Percentiles rank a stretch among this genome's conserved stretches.
Conservation (phyloP, 2,888 invertebrate genomes). For the Spilarctia lutea region DNA sequence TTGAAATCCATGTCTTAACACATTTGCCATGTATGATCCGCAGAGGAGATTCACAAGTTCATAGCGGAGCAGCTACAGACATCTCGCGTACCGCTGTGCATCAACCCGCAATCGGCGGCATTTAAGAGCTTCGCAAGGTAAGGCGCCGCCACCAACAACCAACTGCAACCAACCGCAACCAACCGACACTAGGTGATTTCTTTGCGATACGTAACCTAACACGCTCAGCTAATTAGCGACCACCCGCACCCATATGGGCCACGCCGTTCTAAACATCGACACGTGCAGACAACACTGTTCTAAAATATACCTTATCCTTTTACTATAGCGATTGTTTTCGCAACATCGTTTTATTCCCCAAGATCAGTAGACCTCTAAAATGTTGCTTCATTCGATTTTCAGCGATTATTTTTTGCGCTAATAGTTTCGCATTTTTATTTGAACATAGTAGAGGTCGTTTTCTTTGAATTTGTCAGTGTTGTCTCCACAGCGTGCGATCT, state of each 20-base stretch:
- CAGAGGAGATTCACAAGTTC: constrained; percentile 99
- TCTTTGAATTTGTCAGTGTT: constrained; percentile 60
- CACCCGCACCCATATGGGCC: constrained; percentile 81
- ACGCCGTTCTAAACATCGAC: constrained; percentile 53
- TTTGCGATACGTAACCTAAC: constrained; percentile 83
- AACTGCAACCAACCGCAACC: constrained; percentile 79
- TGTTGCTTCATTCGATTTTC: constrained; percentile 32
- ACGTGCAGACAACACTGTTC: constrained; percentile 60
- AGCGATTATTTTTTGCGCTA: constrained; percentile 29
- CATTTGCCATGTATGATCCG: constrained; percentile 37
- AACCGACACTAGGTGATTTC: constrained; percentile 86
- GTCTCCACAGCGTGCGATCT: constrained; percentile 66
- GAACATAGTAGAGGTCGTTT: constrained; percentile 22
- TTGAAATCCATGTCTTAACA: constrained; percentile 1
- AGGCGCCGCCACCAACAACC: constrained; percentile 83
- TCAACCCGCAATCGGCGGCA: constrained; percentile 99
- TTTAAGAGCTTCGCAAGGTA: constrained; percentile 99
- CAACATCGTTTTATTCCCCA: constrained; percentile 29
- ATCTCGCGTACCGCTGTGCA: constrained; percentile 98
- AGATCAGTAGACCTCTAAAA: constrained; percentile 35
- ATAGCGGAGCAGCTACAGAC: constrained; percentile 98
- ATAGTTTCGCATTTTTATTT: constrained; percentile 24
- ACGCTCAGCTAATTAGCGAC: constrained; percentile 66
- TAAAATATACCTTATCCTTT: background rate
- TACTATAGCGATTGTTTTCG: background rate